Conservation (phyloP, 2,113 vertebrate species). For the Cnemophilus loriae region DNA sequence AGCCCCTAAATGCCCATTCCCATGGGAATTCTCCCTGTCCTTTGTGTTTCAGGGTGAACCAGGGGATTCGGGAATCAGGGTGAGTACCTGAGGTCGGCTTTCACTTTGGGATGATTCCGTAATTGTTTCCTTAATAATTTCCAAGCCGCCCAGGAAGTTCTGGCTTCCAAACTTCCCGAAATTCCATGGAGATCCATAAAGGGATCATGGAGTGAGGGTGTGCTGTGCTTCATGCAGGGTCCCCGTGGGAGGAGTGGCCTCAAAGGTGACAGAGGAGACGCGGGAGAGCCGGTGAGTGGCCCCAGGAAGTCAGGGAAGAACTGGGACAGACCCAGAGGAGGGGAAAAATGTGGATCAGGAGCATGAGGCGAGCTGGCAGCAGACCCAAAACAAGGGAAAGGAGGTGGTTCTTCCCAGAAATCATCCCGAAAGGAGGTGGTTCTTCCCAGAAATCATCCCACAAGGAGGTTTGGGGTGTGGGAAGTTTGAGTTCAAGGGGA, state of each 20-base stretch:
- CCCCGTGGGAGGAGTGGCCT: conserved; percentile 79
- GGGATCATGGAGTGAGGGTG: background rate
- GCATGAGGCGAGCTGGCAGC: fast-evolving
- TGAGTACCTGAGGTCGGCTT: conserved; percentile 43
- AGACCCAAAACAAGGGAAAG: background rate
- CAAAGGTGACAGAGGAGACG: conserved; percentile 81
- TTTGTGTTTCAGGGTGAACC: conserved; percentile 77
- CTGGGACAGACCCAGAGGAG: background rate
- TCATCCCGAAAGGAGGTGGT: background rate
- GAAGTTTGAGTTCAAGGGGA: background rate
- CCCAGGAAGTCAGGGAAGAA: background rate
- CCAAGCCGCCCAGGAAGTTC: background rate
- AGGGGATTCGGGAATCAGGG: conserved; percentile 76
- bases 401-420: background rate
- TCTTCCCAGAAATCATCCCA: background rate
- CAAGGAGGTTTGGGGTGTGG: background rate
- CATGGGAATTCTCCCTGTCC: background rate
- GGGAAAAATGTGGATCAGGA: background rate
- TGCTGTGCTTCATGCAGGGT: conserved; percentile 66
- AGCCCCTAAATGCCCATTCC: background rate
- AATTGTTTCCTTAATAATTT: no score
- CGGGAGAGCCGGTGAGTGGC: conserved; percentile 75
- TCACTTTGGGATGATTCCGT: background rate
- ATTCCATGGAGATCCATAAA: background rate
- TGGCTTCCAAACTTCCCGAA: background rate